Base-by-base conservation (phyloP, 2,113 vertebrate species). In the Jaculus jaculus region DNA sequence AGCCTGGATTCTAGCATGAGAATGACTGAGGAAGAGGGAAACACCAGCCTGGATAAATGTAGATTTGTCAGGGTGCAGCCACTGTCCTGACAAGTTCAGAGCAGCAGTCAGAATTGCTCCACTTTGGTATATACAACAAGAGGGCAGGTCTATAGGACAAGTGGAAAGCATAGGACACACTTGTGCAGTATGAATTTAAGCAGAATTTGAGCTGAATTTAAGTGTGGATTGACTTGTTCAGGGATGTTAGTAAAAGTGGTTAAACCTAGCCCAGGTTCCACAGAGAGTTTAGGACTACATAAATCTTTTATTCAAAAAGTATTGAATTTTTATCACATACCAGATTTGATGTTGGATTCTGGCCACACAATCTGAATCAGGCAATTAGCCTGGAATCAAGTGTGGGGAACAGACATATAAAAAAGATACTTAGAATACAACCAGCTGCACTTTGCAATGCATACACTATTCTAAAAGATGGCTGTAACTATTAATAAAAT, bases 271-370 rank as follows among this genome's bases (percentile, higher is more conserved):
- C 91, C 77, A 69, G 7, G 0, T 77, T 87, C 90, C 26, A 9
- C 42, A 63, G 74, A 92, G 87, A 85, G n/a, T 63, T 93, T 66
- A 93, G 88, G 66, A 12, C 65, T 61, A 83, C 91, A 94, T 96
- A 92, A 96, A 95, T 95, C 75, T 96, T 96, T 96, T 85, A 94
- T 84, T 96, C 77, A 93, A 81, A 96, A 93, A 81, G 66, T 94
- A 95, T 83, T 88, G 83, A 86, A 74, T 93, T 96, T 96, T 95
- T 93, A 79, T 88, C 85, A 66, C 32, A 30, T 84, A 92, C 90
- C 92, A 97, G 89, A 90, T 90, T 86, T 74, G 68, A 80, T 68
- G 71, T 65, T 92, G 79, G 63, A 79, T 82, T 96, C 93, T 95
- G 88, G 85, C 90, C 92, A 89, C 71, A 82, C 28, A 54, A 84